A percentile compares a stretch with the other conserved stretches of the same genome.
phyloP scores from a whole-genome alignment of 2,797 vertebrate genomes.

The Mus caroli region DNA sequence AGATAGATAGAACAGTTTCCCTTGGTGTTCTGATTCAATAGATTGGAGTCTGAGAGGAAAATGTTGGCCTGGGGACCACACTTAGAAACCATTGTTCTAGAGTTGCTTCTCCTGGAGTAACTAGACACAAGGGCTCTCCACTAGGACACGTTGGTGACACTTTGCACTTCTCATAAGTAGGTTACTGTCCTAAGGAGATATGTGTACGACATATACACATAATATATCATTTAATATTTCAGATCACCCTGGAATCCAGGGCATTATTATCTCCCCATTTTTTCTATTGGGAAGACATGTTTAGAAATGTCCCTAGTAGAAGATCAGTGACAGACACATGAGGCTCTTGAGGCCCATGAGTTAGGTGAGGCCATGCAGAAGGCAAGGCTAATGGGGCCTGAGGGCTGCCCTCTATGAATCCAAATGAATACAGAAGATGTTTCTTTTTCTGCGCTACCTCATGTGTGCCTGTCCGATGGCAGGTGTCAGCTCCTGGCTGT shows the following conservation, averaged over 20 bases:
- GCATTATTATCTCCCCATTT: neutral
- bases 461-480: neutral
- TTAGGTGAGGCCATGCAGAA: neutral
- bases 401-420: neutral
- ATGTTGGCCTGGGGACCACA: neutral
- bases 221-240: neutral
- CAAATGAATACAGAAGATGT: neutral
- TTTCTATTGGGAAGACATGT: neutral
- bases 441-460: neutral
- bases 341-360: neutral
- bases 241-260: neutral
- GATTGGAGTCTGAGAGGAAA: neutral
- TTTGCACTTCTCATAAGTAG: neutral
- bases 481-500: neutral
- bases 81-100: neutral
- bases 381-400: neutral
- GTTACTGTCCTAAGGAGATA: neutral
- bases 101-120: neutral
- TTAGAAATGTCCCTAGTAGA: neutral
- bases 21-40: neutral
- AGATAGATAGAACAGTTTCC: neutral
- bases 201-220: neutral
- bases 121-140: neutral
- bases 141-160: neutral
- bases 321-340: neutral